Conservation (phyloP, 2,888 invertebrate species). For the Sphaerophoria rueppellii region DNA sequence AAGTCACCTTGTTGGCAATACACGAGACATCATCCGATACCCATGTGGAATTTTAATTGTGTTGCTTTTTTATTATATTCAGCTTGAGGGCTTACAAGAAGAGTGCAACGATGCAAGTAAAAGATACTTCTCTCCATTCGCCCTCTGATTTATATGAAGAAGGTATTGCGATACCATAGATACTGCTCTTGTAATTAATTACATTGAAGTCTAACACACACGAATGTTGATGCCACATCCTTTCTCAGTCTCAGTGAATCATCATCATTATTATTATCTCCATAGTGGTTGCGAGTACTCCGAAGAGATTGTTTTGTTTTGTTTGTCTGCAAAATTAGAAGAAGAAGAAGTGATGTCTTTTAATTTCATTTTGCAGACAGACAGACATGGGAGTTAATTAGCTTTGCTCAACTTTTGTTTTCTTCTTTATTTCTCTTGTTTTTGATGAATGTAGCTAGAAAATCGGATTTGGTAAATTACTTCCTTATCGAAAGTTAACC, state of each 20-base stretch:
- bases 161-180: not conserved
- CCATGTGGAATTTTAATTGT: constrained; percentile 68
- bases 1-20: not conserved
- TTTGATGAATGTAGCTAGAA: not conserved
- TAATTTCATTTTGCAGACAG: constrained; percentile 36
- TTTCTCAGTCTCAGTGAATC: constrained; percentile 37
- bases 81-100: constrained; percentile 7
- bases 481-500: constrained; percentile 21
- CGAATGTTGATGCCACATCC: constrained; percentile 39
- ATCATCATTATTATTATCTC: constrained; percentile 18
- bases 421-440: not conserved
- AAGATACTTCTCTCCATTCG: constrained; percentile 20
- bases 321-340: not conserved
- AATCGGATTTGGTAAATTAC: not conserved
- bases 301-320: not conserved
- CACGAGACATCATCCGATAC: constrained; percentile 14
- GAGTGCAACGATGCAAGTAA: not conserved
- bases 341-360: constrained; percentile 29
- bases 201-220: constrained; percentile 51
- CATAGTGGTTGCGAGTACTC: constrained; percentile 6
- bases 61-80: constrained; percentile 54
- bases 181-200: constrained; percentile 61
- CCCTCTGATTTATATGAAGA: not conserved
- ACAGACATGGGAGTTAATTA: constrained; percentile 41
- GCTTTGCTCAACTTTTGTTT: constrained; percentile 26